Percentiles rank a stretch among this genome's conserved stretches.
phyloP scores from a whole-genome alignment of 2,888 invertebrate genomes.

The Nephrocerus scutellatus region DNA sequence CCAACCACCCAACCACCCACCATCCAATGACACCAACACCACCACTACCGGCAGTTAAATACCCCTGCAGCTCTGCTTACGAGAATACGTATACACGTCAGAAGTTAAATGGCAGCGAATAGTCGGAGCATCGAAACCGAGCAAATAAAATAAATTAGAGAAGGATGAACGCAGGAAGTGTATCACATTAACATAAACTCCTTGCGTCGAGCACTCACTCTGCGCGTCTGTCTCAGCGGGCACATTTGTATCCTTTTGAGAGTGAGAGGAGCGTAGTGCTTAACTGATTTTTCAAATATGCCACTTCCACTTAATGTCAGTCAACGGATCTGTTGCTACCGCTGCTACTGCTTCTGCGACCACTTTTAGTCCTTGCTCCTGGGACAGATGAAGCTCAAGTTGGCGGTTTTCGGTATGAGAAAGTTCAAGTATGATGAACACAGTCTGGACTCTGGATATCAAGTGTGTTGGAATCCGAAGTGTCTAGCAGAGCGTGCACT shows the following conservation, averaged over 20 bases:
- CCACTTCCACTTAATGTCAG: slow-evolving; percentile 33
- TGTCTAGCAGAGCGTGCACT: no score
- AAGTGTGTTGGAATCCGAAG: no score
- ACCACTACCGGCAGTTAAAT: no score
- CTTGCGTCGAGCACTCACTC: no score
- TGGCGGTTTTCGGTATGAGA: no score
- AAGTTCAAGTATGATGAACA: no score
- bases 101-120: no score
- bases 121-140: slow-evolving; percentile 17
- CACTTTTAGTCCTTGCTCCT: neutral
- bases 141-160: slow-evolving; percentile 23
- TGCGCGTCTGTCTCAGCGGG: slow-evolving; percentile 24
- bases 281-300: slow-evolving; percentile 34
- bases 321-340: slow-evolving; percentile 23
- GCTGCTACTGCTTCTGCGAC: neutral
- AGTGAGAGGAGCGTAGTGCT: no score
- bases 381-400: no score
- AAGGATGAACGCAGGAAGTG: slow-evolving; percentile 23
- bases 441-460: no score
- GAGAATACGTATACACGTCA: no score
- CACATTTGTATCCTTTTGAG: slow-evolving; percentile 16
- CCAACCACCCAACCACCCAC: slow-evolving; percentile 2
- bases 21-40: slow-evolving; percentile 2
- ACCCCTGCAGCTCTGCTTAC: no score
- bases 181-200: slow-evolving; percentile 24